These are phyloP conservation scores for Scaptodrosophila latifasciaeformis DNA, from an alignment of 2,888 invertebrate species.

Conservation along the genomic window DNA sequence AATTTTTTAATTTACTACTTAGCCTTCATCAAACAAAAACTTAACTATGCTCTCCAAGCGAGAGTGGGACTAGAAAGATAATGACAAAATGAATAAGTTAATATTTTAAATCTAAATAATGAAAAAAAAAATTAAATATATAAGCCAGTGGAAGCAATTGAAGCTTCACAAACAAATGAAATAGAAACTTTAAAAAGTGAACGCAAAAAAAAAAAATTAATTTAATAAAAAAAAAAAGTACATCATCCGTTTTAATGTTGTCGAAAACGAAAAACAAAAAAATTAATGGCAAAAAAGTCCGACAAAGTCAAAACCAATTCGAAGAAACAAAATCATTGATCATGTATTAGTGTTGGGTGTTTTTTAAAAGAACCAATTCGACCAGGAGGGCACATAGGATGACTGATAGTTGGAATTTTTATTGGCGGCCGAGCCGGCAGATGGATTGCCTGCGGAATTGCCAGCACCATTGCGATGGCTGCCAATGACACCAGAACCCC, in stretches of 20 bases:
- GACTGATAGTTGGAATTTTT: slow-evolving; percentile 41
- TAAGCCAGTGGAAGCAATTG: background rate
- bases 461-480: slow-evolving; percentile 5
- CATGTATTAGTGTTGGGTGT: background rate
- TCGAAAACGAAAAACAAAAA: background rate
- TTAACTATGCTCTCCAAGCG: background rate
- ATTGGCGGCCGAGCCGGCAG: slow-evolving; percentile 11
- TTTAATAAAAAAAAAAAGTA: background rate
- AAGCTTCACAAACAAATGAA: background rate
- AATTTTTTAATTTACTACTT: background rate
- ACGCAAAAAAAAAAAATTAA: background rate
- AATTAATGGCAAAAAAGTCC: background rate
- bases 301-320: no score
- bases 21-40: background rate
- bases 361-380: slow-evolving; percentile 51
- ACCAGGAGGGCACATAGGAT: slow-evolving; percentile 51
- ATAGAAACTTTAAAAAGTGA: background rate
- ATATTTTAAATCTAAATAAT: no score
- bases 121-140: background rate
- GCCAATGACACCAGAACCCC: slow-evolving; percentile 8
- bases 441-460: slow-evolving; percentile 7
- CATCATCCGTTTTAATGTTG: no score
- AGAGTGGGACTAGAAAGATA: background rate
- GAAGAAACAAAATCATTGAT: background rate
- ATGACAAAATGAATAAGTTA: background rate